Evolutionary conservation across 2,113 vertebrate genomes (phyloP).

Genomic region (Oncorhynchus kisutch): DNA sequence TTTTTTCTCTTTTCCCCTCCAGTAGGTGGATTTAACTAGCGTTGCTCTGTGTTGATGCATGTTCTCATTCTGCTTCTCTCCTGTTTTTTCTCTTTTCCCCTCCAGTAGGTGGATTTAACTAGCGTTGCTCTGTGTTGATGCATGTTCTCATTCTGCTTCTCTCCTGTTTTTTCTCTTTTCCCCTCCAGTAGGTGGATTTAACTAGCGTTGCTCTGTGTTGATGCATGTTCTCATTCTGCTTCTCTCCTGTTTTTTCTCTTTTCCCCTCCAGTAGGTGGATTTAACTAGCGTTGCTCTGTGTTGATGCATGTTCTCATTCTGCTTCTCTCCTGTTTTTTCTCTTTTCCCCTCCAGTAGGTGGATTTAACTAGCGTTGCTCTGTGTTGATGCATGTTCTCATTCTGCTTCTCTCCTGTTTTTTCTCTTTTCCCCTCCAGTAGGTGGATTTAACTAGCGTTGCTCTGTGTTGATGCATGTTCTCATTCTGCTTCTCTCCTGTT

Average conservation of each 20-base stretch:
- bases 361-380: neutral
- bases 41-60: neutral
- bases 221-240: neutral
- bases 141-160: neutral
- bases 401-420: neutral
- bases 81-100: too few relatives aligned
- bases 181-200: neutral
- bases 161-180: too few relatives aligned
- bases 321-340: neutral
- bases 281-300: neutral
- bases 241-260: neutral
- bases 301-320: neutral
- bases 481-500: neutral
- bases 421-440: neutral
- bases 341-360: neutral
- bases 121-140: neutral
- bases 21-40: neutral
- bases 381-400: neutral
- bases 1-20: neutral
- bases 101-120: neutral
- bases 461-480: neutral
- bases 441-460: neutral
- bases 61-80: neutral
- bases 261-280: neutral
- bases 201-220: neutral